Evolutionary conservation across 1,140 invertebrate species (phyloP).

Genomic region (Drosophila truncata): DNA sequence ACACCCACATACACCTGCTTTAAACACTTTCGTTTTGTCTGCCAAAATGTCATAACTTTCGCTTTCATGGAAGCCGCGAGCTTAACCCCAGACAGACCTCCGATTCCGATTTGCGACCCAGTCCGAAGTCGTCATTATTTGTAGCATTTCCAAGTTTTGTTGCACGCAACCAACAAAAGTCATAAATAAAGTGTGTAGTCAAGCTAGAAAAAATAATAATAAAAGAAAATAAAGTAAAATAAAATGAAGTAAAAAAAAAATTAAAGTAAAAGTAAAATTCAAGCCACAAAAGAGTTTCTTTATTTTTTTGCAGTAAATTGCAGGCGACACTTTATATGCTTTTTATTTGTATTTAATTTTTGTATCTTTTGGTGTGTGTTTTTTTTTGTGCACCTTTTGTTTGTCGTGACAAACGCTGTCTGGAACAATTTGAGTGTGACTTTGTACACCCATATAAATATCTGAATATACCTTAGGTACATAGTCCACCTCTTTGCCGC

Average conservation of each 20-base stretch:
- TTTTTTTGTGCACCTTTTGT: slow-evolving; percentile 56
- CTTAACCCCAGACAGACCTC: slow-evolving; percentile 32
- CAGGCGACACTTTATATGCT: slow-evolving; percentile 62
- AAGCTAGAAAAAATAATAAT: slow-evolving; percentile 19
- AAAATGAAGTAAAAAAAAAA: slow-evolving; percentile 40
- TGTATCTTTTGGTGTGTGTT: slow-evolving; percentile 5
- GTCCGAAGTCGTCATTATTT: slow-evolving; percentile 30
- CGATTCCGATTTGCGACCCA: slow-evolving; percentile 33
- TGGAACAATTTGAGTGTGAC: slow-evolving; percentile 60
- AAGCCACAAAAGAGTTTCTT: slow-evolving; percentile 56
- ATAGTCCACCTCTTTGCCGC: slow-evolving; percentile 27
- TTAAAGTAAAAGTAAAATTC: slow-evolving; percentile 71
- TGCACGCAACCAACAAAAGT: slow-evolving; percentile 63
- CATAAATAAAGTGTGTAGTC: slow-evolving; percentile 41
- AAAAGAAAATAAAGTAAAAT: no score
- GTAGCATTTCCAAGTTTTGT: slow-evolving; percentile 58
- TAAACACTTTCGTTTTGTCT: slow-evolving; percentile 65
- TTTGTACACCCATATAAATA: slow-evolving; percentile 38
- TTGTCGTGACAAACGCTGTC: slow-evolving; percentile 73
- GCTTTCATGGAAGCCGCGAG: slow-evolving; percentile 56
- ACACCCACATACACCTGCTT: slow-evolving; percentile 26
- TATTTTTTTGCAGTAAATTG: slow-evolving; percentile 73
- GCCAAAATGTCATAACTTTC: slow-evolving; percentile 79
- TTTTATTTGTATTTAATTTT: slow-evolving; percentile 13
- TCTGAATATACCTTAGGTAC: slow-evolving; percentile 14